Evolutionary conservation across 1,140 invertebrate species (phyloP), one percentile per base, ranked within the genome.

Genomic region (Drosophila miranda): DNA sequence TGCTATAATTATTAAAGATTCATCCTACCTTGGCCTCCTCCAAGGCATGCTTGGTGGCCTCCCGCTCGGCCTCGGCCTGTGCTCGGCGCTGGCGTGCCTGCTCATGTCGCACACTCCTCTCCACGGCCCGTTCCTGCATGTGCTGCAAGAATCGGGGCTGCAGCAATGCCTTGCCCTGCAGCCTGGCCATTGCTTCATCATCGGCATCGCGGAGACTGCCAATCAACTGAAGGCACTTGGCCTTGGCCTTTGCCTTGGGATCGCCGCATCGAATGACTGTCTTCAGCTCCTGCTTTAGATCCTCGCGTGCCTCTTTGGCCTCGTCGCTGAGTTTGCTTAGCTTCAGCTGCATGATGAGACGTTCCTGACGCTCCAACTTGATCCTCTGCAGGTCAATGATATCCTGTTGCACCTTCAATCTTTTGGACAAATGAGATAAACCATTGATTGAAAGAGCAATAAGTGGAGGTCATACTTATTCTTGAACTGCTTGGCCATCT

Each of bases 71-170:
- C 70, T 94, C 94, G 28, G 94, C 92, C 62, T 93, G 92, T 21
- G 91, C 89, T 48, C 94, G 91, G 30, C 93, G 90, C 88, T 94
- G 93, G 51, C 92, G 89, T 30, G 94, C 94, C 57, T 94, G 91
- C 50, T 93, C 92, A 64, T 94, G 92, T 68, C 93, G 93, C 75
- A 93, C 91, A 75, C 93, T 93, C 7, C 94, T 89, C 75, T 94
- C 92, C 21, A 93, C 80, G 4, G 94, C 94, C 67, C 93, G 91
- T 52, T 93, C 91, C 71, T 95, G 93, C 93, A 94, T 94, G 89
- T 93, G 91, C 91, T 93, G 92, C 50, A 94, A 71, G 67, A 94
- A 93, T 64, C 94, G 93, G 11, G 94, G 94, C 6, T 93, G 92
- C 75, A 93, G 92, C 54, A 93, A 74, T 45, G 93, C 93, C 52